phyloP scores from a whole-genome alignment of 2,888 invertebrate genomes.

The Hirtodrosophila histrioides region DNA sequence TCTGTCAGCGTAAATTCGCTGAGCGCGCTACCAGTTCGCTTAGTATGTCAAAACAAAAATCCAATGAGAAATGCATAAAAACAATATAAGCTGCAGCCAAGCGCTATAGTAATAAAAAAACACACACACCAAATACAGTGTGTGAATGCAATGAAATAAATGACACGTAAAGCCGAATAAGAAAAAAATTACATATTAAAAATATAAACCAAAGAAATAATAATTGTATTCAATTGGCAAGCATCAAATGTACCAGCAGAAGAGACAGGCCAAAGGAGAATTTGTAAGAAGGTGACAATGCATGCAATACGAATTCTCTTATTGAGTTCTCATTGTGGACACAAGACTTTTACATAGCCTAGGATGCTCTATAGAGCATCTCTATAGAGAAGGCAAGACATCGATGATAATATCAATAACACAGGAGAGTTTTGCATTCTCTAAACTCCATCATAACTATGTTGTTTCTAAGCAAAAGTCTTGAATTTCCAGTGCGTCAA shows the following conservation, averaged over 20 bases:
- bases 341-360: background rate
- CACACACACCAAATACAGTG: slow-evolving; percentile 17
- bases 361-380: background rate
- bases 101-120: slow-evolving; percentile 16
- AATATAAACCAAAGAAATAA: slow-evolving; percentile 14
- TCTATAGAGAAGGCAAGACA: background rate
- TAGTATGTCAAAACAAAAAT: slow-evolving; percentile 60
- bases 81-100: slow-evolving; percentile 21
- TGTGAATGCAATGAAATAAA: slow-evolving; percentile 25
- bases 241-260: slow-evolving; percentile 5
- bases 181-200: slow-evolving; percentile 12
- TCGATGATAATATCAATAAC: no score
- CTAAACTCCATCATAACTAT: no score
- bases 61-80: slow-evolving; percentile 27
- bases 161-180: slow-evolving; percentile 13
- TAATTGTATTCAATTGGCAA: slow-evolving; percentile 13
- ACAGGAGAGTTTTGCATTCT: no score
- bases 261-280: slow-evolving; percentile 2
- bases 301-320: slow-evolving; percentile 2
- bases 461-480: no score
- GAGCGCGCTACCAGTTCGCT: slow-evolving; percentile 15
- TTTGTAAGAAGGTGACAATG: slow-evolving; percentile 11
- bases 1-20: slow-evolving; percentile 42
- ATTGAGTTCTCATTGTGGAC: background rate
- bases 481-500: no score